Evolutionary conservation across 1,140 invertebrate genomes (phyloP), one percentile per base, ranked within the genome.

Genomic region (Drosophila neocordata): DNA sequence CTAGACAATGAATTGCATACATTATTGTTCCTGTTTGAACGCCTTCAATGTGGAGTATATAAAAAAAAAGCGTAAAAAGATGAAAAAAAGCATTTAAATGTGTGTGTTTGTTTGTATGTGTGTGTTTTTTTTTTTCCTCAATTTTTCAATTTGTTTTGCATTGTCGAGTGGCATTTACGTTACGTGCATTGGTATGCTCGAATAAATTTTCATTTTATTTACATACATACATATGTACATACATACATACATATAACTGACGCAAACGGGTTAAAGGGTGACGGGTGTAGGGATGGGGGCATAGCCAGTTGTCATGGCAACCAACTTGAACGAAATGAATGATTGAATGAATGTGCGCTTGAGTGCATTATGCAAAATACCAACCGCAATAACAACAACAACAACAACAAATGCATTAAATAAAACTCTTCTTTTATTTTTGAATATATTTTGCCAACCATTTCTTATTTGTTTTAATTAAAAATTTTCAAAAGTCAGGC

Each of bases 161-260:
- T 67, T 61, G 63, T 71, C 22, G 63, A 55, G 48, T 65, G 64
- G 66, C 68, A 75, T 75, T 79, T 63, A 58, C 65, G 57, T 78
- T 65, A 63, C 65, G 60, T 82, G 73, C 66, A 77, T 77, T 81
- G 73, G 65, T 20, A 74, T 59, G 79, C 70, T 69, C 44, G 67
- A 60, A 37, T 78, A 77, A 82, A 65, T 83, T 76, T 74, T 62
- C 71, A 74, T 70, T 74, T 79, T 74, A 79, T 79, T 79, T 79
- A 65, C 65, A 78, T 73, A 63, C 41, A 13, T 13, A 38, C 37
- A 38, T 38, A 38, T n/a, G 13, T 31, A 38, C 22, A 24, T 73
- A 63, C 52, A 13, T 38, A 38, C 37, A 38, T 38, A 38, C 37
- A 38, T 4, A 38, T n/a, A 38, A 5, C 41, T 15, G 41, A 0